These are phyloP conservation scores for Mus caroli DNA, from an alignment of 2,797 vertebrate genomes.

Conservation along the genomic window DNA sequence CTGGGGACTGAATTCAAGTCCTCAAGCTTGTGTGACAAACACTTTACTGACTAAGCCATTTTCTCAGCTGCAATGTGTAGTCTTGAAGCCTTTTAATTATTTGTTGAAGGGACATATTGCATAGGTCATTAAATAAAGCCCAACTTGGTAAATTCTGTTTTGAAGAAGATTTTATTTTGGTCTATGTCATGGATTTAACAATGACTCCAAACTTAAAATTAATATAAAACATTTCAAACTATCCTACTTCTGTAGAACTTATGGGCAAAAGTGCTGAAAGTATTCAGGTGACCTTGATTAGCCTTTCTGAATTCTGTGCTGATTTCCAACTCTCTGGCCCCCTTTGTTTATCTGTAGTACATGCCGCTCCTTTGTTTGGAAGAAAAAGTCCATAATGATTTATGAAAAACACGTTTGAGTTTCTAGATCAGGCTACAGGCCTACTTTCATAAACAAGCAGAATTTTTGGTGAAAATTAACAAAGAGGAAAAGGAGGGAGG, in stretches of 20 bases:
- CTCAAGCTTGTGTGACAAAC: background rate
- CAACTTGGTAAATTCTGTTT: conserved; percentile 32
- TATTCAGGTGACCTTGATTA: background rate
- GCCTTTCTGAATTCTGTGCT: conserved; percentile 40
- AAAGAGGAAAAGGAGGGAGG: conserved; percentile 24
- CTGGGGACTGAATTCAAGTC: background rate
- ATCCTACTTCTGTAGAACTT: background rate
- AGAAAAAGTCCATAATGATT: conserved; percentile 66
- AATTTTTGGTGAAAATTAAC: conserved; percentile 57
- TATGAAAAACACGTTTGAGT: conserved; percentile 64
- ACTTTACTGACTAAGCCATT: background rate
- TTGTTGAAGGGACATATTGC: background rate
- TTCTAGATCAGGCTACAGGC: conserved; percentile 6
- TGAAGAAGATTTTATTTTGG: conserved; percentile 8
- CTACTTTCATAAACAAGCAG: conserved; percentile 52
- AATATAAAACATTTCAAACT: background rate
- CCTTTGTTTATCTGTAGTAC: conserved; percentile 71
- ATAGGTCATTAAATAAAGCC: background rate
- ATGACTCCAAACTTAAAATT: background rate
- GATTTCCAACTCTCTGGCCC: conserved; percentile 37
- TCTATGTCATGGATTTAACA: background rate
- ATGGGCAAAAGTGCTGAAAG: conserved; percentile 8
- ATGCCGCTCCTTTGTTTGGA: conserved; percentile 64
- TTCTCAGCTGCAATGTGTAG: background rate
- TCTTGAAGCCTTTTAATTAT: background rate